Evolutionary conservation across 2,113 vertebrate genomes (phyloP), one percentile per base, ranked within the genome.

Genomic region (Sorex araneus): DNA sequence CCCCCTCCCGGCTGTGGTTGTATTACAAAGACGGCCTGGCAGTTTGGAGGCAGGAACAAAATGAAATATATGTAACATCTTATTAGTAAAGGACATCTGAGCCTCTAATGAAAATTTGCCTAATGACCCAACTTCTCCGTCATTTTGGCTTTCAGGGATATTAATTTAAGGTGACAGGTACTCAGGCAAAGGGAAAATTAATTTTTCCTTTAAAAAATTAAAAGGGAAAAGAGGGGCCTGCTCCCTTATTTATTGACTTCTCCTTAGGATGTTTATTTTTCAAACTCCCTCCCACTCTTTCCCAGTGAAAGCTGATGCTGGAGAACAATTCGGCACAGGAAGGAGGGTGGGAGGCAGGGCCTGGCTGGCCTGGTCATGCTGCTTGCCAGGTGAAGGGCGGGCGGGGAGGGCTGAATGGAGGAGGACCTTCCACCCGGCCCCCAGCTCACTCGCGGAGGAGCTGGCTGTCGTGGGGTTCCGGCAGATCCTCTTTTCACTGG

Each of bases 41-140:
- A 73, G 86, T 89, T 25, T 21, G 70, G 86, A 94, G 94, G 91
- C 1, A 4, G 95, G 94, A 97, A 87, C 23, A 19, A 78, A 19
- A 2, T 95, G 96, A 97, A 97, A 97, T 96, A 97, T 94, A 27
- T 89, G 97, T 95, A 96, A 93, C 92, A 95, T 97, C 97, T 96
- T 97, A 98, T 98, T 98, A 98, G 97, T 60, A 97, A 98, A 98
- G 98, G 97, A 97, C 97, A 97, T 97, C 97, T 97, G 96, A 98
- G 97, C 71, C 94, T 97, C 96, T 98, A 98, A 98, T 98, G 98
- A 98, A 98, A 98, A 98, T 98, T 97, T 98, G 98, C 98, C 97
- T 98, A 98, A 98, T 98, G 98, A 98, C 97, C 97, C 96, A 96
- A 95, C 97, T 97, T 97, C 97, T 98, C 97, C 30, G 3, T 98